Base-by-base conservation (phyloP, 92 coral and sea anemone species). In the Desmophyllum pertusum region DNA sequence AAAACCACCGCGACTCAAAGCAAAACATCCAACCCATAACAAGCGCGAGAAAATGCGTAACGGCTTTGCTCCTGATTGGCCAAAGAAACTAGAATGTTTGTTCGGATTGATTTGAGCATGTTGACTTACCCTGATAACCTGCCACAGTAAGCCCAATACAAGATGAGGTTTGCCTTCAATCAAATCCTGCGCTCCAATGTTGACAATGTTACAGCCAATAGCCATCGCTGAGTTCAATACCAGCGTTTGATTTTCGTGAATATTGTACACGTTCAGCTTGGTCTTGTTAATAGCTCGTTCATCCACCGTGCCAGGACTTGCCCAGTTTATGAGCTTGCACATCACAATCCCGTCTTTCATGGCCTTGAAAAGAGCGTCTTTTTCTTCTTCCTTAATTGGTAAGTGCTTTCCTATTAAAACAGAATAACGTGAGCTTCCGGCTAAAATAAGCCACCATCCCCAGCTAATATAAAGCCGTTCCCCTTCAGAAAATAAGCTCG, bases 191-290 rank as follows among this genome's bases (percentile, higher is more conserved):
- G 99, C 96, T 1, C 99, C 99, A 76, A 96, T 96, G 68, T 96
- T 96, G 41, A 96, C 98, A 37, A 96, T 92, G 85, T 94, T 96
- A 69, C 99, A 96, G n/a, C 99, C 99, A 66, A 96, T 96, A 50
- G 99, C 96, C 96, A 92, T 89, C 45, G 99, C 99, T 21, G 99
- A 96, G 85, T 94, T 94, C 48, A 96, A 76, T 23, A 91, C 97
- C 82, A 96, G 88, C 1, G 94, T 91, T 61, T 94, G 99, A 83
- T 96, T 96, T 84, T 96, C 99, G 78, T 94, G 96, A 21, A 96
- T 94, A 14, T 92, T 96, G 79, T 96, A 96, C 33, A 96, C 92
- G 65, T 84, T 96, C n/a, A 96, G 88, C 63, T 96, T 96, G 31
- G 78, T 87, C 88, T 89, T 96, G 93, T 94, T 96, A 80, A 96